Conservation (phyloP, 2,113 vertebrate species). For the Daphoenositta chrysoptera region DNA sequence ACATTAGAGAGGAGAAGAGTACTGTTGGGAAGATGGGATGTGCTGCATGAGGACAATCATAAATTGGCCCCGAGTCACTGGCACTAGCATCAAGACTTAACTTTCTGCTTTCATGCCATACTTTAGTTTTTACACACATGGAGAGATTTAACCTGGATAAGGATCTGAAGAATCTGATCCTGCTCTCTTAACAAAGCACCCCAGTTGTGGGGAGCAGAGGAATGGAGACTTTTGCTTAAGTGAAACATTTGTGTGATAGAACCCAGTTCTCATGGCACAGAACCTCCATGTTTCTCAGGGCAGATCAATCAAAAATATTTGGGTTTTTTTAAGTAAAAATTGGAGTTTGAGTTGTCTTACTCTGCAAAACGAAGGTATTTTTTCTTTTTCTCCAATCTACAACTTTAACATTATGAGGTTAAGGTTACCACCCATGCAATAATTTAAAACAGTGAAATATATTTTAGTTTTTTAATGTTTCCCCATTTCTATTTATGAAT, state of each 20-base stretch:
- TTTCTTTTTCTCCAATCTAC: background rate
- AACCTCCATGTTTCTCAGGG: background rate
- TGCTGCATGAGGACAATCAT: background rate
- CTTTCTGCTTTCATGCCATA: background rate
- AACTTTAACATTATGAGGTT: background rate
- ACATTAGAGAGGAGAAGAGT: background rate
- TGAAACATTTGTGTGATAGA: background rate
- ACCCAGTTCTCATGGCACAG: background rate
- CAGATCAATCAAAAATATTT: background rate
- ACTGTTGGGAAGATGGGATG: background rate
- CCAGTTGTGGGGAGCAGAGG: background rate
- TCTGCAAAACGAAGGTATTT: background rate
- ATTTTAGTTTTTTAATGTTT: background rate
- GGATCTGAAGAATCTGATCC: background rate
- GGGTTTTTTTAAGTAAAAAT: background rate
- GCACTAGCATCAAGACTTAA: background rate
- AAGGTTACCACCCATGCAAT: background rate
- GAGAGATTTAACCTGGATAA: background rate
- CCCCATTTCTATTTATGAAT: background rate
- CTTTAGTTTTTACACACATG: background rate
- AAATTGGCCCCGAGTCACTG: background rate
- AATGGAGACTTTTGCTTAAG: background rate
- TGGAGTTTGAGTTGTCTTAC: background rate
- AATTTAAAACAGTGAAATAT: background rate
- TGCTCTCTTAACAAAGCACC: background rate